These are phyloP conservation scores for Hycleus cichorii DNA, from an alignment of 1,140 invertebrate species.

Conservation along the genomic window DNA sequence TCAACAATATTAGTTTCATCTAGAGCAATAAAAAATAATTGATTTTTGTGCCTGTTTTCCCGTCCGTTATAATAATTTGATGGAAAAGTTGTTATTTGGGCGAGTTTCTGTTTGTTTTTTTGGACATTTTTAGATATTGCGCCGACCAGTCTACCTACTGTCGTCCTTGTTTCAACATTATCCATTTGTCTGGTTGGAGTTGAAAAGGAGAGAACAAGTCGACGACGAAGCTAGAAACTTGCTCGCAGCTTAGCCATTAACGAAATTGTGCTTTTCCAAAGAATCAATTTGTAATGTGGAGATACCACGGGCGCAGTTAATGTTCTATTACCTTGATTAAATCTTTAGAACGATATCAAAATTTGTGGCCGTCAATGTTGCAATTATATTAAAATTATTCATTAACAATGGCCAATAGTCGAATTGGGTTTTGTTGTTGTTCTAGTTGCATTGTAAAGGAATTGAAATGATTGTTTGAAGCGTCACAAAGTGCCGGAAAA, in stretches of 20 bases:
- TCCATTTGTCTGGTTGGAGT: conserved; percentile 2
- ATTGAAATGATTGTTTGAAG: no score
- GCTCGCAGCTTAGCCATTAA: conserved; percentile 22
- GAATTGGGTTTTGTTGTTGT: not conserved
- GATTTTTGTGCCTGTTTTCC: no score
- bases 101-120: not conserved
- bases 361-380: no score
- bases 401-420: not conserved
- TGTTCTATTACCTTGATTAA: conserved; percentile 28
- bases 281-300: conserved; percentile 29
- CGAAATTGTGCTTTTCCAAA: conserved; percentile 28
- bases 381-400: no score
- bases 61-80: conserved; percentile 1
- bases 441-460: no score
- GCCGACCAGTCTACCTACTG: not conserved
- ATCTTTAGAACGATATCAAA: conserved; percentile 5
- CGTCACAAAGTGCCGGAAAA: no score
- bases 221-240: conserved; percentile 7
- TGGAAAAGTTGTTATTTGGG: conserved; percentile 9
- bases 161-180: not conserved
- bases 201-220: no score
- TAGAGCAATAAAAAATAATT: no score
- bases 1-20: no score
- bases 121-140: no score
- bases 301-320: conserved; percentile 17